Conservation (phyloP, 2,797 vertebrate species). For the Peromyscus eremicus region DNA sequence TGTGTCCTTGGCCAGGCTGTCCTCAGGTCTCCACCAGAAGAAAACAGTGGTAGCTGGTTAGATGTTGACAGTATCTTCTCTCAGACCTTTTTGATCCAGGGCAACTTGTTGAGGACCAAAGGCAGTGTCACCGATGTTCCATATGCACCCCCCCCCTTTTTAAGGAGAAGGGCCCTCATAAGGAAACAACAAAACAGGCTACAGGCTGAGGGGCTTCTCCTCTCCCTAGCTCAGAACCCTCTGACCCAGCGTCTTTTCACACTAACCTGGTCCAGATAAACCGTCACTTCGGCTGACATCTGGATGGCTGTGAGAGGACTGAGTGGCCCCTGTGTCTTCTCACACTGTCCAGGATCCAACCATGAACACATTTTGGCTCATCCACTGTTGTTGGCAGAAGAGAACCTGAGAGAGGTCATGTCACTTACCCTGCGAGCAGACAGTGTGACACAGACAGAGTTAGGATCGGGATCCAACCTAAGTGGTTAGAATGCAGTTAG, state of each 20-base stretch:
- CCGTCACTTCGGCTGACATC: not conserved
- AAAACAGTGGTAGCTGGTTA: not conserved
- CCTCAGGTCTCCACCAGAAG: not conserved
- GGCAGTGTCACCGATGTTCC: not conserved
- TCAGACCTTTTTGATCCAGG: not conserved
- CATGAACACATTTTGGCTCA: not conserved
- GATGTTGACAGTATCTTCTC: not conserved
- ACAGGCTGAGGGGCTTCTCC: not conserved
- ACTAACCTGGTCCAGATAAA: slow-evolving; percentile 7
- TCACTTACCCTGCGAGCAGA: not conserved
- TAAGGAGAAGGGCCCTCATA: not conserved
- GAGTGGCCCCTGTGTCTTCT: not conserved
- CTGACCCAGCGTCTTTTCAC: not conserved
- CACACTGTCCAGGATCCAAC: not conserved
- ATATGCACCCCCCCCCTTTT: not conserved
- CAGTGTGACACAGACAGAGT: not conserved
- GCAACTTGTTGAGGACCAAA: not conserved
- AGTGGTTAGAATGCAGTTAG: not conserved
- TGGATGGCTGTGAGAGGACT: not conserved
- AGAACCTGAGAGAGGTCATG: not conserved
- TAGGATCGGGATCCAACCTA: not conserved
- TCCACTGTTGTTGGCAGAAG: not conserved
- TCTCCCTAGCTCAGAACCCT: not conserved
- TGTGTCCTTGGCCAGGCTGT: not conserved
- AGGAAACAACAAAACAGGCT: not conserved